phyloP scores from a whole-genome alignment of 2,113 vertebrate species.

The Tretioscincus oriximinensis region DNA sequence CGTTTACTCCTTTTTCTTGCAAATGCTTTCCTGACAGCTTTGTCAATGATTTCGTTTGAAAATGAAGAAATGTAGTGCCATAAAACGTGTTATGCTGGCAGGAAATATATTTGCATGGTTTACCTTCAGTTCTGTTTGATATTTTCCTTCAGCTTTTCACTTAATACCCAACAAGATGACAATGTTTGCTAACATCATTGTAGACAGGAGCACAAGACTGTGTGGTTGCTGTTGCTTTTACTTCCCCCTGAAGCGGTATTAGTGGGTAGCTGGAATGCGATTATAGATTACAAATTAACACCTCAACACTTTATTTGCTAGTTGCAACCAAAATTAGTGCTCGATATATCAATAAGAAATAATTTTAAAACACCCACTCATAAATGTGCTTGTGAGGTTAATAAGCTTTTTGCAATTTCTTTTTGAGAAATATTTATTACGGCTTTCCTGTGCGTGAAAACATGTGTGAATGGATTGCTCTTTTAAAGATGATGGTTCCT shows the following conservation, averaged over 20 bases:
- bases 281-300: conserved; percentile 11
- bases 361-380: background rate
- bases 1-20: background rate
- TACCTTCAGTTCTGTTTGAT: conserved; percentile 1
- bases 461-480: too few relatives aligned
- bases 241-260: background rate
- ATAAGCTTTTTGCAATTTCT: background rate
- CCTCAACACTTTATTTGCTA: conserved; percentile 19
- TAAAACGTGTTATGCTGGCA: background rate
- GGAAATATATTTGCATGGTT: background rate
- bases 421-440: background rate
- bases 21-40: conserved; percentile 20
- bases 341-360: conserved; percentile 25
- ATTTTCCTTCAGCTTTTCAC: background rate
- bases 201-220: background rate
- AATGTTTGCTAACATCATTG: background rate
- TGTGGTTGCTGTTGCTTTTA: background rate
- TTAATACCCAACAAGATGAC: background rate
- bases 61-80: background rate
- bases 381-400: background rate
- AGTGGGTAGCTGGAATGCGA: background rate
- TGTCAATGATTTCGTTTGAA: background rate
- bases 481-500: too few relatives aligned
- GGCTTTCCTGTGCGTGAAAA: background rate
- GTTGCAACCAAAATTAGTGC: conserved; percentile 2